These are phyloP conservation scores for Cryptocephalus primarius DNA, from an alignment of 2,888 invertebrate genomes.

Conservation along the genomic window DNA sequence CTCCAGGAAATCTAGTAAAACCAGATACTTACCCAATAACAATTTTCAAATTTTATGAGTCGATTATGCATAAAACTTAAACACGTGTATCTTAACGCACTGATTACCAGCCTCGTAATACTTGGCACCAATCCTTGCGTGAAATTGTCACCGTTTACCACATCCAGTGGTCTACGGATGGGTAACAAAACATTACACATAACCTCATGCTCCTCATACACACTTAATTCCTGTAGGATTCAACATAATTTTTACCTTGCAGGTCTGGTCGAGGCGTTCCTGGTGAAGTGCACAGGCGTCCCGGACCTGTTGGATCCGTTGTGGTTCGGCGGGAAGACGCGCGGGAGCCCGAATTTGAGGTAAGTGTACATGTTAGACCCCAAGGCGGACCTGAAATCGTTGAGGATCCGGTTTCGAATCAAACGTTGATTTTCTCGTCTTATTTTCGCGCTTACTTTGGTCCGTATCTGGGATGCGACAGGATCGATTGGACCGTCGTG, in stretches of 20 bases:
- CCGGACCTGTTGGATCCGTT: conserved; percentile 60
- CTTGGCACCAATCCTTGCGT: too few relatives aligned
- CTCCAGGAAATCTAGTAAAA: too few relatives aligned
- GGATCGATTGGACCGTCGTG: conserved; percentile 84
- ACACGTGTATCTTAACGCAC: too few relatives aligned
- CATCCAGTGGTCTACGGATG: too few relatives aligned
- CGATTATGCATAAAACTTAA: too few relatives aligned
- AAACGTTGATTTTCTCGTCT: not conserved
- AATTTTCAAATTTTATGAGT: too few relatives aligned
- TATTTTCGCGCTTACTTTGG: conserved; percentile 54
- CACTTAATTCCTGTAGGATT: not conserved
- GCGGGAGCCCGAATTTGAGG: conserved; percentile 83
- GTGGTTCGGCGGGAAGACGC: conserved; percentile 80
- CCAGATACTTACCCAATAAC: too few relatives aligned
- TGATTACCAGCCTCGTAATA: too few relatives aligned
- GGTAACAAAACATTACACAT: not conserved
- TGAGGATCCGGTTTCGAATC: not conserved
- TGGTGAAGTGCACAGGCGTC: conserved; percentile 42
- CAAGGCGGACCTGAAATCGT: conserved; percentile 56
- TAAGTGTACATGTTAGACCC: conserved; percentile 91
- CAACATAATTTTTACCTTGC: conserved; percentile 2
- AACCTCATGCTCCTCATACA: not conserved
- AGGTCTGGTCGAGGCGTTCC: conserved; percentile 24
- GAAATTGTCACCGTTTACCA: too few relatives aligned
- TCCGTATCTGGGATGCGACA: conserved; percentile 82